Percentiles rank a stretch among this genome's conserved stretches.
Evolutionary conservation across 2,113 vertebrate species (phyloP).

Genomic region (Semicossyphus pulcher): DNA sequence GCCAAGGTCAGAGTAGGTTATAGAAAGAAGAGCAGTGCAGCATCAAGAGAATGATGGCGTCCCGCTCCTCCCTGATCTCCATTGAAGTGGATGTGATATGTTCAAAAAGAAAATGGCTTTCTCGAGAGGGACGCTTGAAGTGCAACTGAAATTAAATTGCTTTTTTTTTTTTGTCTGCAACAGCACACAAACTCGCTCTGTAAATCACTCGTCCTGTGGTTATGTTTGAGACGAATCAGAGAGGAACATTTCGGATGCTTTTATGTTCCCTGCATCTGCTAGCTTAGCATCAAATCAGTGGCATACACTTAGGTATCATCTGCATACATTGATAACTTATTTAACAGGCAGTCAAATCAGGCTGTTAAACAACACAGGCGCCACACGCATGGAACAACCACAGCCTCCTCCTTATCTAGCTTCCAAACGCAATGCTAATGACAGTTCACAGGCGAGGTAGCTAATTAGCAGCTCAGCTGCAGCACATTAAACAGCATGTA

Average conservation of each 20-base stretch:
- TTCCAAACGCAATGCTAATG: background rate
- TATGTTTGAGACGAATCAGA: background rate
- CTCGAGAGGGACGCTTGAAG: conserved; percentile 18
- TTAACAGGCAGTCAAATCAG: too few species aligned
- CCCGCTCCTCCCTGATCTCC: background rate
- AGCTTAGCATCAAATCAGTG: background rate
- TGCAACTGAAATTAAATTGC: background rate
- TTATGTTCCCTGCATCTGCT: background rate
- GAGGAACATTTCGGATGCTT: background rate
- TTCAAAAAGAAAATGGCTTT: conserved; percentile 15
- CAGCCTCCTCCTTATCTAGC: background rate
- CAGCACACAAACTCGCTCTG: background rate
- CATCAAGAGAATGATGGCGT: background rate
- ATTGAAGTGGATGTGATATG: conserved; percentile 13
- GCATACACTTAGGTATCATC: too few species aligned
- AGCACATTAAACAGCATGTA: background rate
- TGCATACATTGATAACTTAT: too few species aligned
- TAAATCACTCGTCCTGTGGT: background rate
- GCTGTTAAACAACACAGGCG: background rate
- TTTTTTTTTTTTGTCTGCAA: background rate
- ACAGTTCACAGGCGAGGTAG: background rate
- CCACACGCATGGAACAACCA: background rate
- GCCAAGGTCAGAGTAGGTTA: conserved; percentile 20
- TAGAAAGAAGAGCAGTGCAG: background rate
- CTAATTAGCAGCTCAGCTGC: conserved; percentile 17